A percentile compares a stretch with the other conserved stretches of the same genome.
These are phyloP conservation scores for Amphimallon solstitiale DNA, from an alignment of 2,888 invertebrate species.

Conservation along the genomic window DNA sequence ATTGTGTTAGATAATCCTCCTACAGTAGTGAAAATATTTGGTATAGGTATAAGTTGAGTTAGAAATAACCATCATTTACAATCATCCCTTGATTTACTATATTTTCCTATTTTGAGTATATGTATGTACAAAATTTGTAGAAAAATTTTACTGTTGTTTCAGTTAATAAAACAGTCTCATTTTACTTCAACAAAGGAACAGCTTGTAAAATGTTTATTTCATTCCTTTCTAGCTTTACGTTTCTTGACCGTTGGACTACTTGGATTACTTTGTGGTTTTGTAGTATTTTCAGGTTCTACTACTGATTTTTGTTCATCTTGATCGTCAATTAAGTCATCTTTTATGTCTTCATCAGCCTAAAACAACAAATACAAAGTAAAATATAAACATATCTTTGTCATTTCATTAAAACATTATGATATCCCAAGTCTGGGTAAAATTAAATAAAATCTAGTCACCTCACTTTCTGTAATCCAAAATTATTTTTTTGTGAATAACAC, in stretches of 20 bases:
- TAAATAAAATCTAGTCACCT: no score
- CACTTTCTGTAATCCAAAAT: no score
- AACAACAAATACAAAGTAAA: slow-evolving; percentile 31
- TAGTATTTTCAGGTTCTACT: slow-evolving; percentile 32
- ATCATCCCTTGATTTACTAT: slow-evolving; percentile 9
- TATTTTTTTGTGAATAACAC: no score
- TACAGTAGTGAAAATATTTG: no score
- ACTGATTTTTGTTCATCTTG: slow-evolving; percentile 46
- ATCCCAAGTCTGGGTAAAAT: no score
- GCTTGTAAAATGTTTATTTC: slow-evolving; percentile 7
- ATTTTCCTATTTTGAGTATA: slow-evolving; percentile 4
- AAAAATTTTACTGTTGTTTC: slow-evolving; percentile 25
- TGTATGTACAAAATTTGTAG: slow-evolving; percentile 21
- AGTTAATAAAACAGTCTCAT: slow-evolving; percentile 28
- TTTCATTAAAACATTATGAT: slow-evolving; percentile 9
- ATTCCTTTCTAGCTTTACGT: slow-evolving; percentile 76
- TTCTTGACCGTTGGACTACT: slow-evolving; percentile 72
- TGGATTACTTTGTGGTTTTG: slow-evolving; percentile 52
- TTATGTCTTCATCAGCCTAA: slow-evolving; percentile 69
- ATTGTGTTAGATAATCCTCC: no score
- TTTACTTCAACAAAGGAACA: slow-evolving; percentile 27
- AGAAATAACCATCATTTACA: no score
- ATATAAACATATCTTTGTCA: neutral
- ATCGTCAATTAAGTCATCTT: slow-evolving; percentile 77
- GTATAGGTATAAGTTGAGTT: no score